These are phyloP conservation scores for Microctonus brassicae DNA, from an alignment of 2,888 invertebrate genomes.

Conservation along the genomic window DNA sequence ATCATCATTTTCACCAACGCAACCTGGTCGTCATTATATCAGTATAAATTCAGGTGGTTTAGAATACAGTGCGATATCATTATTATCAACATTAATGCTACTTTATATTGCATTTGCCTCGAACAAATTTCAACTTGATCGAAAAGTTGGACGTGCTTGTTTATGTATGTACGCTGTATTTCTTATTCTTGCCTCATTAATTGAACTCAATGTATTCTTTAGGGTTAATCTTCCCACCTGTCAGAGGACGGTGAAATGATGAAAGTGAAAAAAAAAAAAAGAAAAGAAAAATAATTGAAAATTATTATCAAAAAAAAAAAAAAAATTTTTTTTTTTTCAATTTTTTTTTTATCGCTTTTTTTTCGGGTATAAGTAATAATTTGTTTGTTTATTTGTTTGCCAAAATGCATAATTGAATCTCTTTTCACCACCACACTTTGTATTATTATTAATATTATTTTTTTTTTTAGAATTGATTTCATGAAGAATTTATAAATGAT, in stretches of 20 bases:
- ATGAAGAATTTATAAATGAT: slow-evolving; percentile 11
- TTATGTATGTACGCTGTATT: slow-evolving; percentile 90
- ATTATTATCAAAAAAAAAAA: background rate
- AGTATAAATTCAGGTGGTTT: slow-evolving; percentile 92
- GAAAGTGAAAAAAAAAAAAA: background rate
- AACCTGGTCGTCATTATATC: slow-evolving; percentile 84
- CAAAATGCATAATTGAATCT: background rate
- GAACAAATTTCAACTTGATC: slow-evolving; percentile 89
- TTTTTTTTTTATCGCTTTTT: background rate
- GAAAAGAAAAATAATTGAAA: background rate
- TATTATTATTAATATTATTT: background rate
- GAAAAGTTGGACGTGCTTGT: slow-evolving; percentile 86
- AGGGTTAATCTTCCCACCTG: slow-evolving; percentile 91
- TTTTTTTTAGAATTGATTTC: background rate
- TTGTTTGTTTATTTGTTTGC: slow-evolving; percentile 16
- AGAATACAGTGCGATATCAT: slow-evolving; percentile 90
- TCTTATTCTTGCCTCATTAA: slow-evolving; percentile 87
- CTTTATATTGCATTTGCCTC: slow-evolving; percentile 87
- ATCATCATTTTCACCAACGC: slow-evolving; percentile 84
- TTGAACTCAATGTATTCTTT: slow-evolving; percentile 94
- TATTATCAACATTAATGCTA: slow-evolving; percentile 87
- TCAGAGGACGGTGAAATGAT: slow-evolving; percentile 64
- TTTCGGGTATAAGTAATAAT: background rate
- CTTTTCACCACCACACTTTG: background rate
- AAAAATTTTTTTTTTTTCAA: slow-evolving; percentile 3